phyloP scores from a whole-genome alignment of 2,888 invertebrate genomes.

The Pristionchus exspectatus region DNA sequence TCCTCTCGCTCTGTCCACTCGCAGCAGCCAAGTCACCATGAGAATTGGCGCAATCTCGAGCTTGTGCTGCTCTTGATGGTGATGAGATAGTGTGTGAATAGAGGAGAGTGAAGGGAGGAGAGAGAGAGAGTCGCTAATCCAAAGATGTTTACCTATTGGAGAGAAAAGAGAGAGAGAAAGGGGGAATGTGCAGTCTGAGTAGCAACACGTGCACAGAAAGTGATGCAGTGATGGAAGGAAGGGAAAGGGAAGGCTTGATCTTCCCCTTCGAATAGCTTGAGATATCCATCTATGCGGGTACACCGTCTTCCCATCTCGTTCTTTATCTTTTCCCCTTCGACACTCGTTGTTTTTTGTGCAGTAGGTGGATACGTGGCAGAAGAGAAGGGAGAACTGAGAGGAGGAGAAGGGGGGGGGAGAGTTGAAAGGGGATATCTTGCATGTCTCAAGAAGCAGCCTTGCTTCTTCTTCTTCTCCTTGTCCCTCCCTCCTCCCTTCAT shows the following conservation, averaged over 20 bases:
- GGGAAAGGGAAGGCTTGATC: neutral
- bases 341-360: neutral
- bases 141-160: conserved; percentile 37
- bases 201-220: conserved; percentile 44
- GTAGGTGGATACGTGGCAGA: conserved; percentile 36
- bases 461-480: conserved; percentile 10
- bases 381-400: conserved; percentile 1
- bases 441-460: conserved; percentile 45
- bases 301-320: neutral
- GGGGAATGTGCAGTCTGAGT: conserved; percentile 34
- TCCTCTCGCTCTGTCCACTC: conserved; percentile 8
- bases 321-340: conserved; percentile 14
- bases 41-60: conserved; percentile 20
- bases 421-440: conserved; percentile 12
- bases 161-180: neutral
- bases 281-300: neutral
- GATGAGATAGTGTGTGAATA: conserved; percentile 5
- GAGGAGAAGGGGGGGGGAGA: neutral
- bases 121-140: conserved; percentile 33
- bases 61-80: neutral
- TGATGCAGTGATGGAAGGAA: neutral
- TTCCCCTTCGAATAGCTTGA: neutral
- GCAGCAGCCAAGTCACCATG: conserved; percentile 26
- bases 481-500: neutral
- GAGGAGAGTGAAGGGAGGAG: neutral